Conservation (phyloP, 2,113 vertebrate species). For the Pyxicephalus adspersus region DNA sequence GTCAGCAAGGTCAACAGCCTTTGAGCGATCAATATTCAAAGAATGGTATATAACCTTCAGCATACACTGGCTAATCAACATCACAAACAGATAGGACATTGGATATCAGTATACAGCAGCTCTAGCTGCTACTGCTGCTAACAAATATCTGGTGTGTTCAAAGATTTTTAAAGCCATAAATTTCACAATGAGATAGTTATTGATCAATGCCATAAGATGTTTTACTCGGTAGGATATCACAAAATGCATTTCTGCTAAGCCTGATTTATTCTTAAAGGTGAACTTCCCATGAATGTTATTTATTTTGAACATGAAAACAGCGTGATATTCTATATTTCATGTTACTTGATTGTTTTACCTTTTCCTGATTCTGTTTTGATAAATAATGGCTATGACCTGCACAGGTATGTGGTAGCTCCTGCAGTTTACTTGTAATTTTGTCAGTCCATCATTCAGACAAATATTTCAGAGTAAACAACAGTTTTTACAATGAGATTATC, state of each 20-base stretch:
- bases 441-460: too few species aligned
- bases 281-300: neutral
- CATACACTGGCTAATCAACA: slow-evolving; percentile 15
- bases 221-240: slow-evolving; percentile 46
- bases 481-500: too few species aligned
- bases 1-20: neutral
- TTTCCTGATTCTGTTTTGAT: slow-evolving; percentile 3
- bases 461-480: too few species aligned
- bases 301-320: slow-evolving; percentile 8
- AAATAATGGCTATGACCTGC: neutral
- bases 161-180: slow-evolving; percentile 54
- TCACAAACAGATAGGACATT: slow-evolving; percentile 32
- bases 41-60: slow-evolving; percentile 40
- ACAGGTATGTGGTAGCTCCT: neutral
- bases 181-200: slow-evolving; percentile 49
- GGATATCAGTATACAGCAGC: slow-evolving; percentile 42
- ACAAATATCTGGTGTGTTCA: slow-evolving; percentile 54
- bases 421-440: neutral
- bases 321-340: slow-evolving; percentile 12
- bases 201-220: slow-evolving; percentile 47
- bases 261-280: slow-evolving; percentile 40
- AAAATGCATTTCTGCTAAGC: slow-evolving; percentile 41
- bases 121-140: slow-evolving; percentile 49
- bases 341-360: neutral
- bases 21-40: slow-evolving; percentile 26